Percentiles rank a stretch among this genome's conserved stretches.
These are phyloP conservation scores for Tenodera sinensis DNA, from an alignment of 2,888 invertebrate species.

Conservation along the genomic window DNA sequence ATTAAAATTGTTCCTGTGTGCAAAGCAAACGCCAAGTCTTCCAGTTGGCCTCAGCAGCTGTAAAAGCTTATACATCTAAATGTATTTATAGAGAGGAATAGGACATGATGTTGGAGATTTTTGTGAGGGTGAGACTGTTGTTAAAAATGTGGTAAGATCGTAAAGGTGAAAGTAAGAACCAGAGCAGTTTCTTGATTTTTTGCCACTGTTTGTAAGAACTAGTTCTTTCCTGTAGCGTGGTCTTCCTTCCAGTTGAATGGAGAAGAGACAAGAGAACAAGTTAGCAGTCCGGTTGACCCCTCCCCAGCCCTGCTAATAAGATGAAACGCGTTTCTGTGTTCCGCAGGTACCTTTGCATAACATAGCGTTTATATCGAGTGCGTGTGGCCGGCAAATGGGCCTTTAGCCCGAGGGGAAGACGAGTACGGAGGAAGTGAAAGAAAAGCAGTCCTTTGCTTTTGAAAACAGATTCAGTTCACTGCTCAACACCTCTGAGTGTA, in stretches of 20 bases:
- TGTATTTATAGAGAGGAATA: no score
- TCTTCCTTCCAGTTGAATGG: slow-evolving; percentile 13
- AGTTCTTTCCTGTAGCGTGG: neutral
- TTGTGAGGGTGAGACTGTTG: neutral
- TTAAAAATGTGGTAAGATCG: neutral
- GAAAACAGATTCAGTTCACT: neutral
- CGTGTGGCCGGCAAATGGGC: neutral
- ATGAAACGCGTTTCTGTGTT: neutral
- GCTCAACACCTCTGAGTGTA: neutral
- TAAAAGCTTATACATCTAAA: no score
- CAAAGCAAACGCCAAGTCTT: no score
- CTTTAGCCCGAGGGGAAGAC: neutral
- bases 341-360: neutral
- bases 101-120: no score
- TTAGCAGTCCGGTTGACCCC: neutral
- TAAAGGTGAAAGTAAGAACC: neutral
- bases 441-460: neutral
- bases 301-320: neutral
- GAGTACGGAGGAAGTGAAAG: neutral
- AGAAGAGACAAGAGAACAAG: slow-evolving; percentile 2
- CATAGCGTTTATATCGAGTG: neutral
- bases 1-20: no score
- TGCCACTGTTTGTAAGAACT: neutral
- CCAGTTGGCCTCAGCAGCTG: no score
- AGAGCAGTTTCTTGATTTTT: neutral